Evolutionary conservation across 2,888 invertebrate species (phyloP), one percentile per base, ranked within the genome.

Genomic region (Ryuthela nishihirai): DNA sequence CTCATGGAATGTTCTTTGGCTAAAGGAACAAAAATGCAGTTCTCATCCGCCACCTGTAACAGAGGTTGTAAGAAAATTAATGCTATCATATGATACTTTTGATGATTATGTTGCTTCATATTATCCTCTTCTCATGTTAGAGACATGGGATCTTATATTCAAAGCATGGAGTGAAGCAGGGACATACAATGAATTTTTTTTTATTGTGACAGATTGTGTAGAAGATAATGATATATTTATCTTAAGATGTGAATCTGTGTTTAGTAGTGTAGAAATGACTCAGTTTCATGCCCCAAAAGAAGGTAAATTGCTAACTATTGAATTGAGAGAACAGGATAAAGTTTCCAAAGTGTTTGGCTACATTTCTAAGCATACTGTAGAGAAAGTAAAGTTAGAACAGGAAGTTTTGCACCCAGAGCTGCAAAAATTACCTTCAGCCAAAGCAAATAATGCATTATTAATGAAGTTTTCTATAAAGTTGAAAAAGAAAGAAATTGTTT

Each of bases 1-100:
- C 10, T 54, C 64, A 18, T 67, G 67, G 67, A 66, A 64, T 53
- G 54, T 58, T 18, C 48, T 52, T 17, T 67, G 67, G 67, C 46
- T 67, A 2, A 23, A 48, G 7, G 65, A 65, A 20, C 61, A 64
- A 40, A 50, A 54, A 17, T 21, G 46, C 7, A 39, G 18, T 20
- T 38, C 23, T 40, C 35, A 49, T 12, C 52, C 64, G 5, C 62
- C 63, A 15, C 42, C 54, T 12, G 44, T 59, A 26, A 48, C 40
- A 4, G 47, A 44, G 12, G 6, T 21, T 7, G 9, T 41, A 21
- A 44, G 41, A n/a, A 59, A 49, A 29, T 44, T 48, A n/a, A n/a
- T 18, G 0, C 47, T 32, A 15, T 17, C 10, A 5, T 59, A 59
- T 53, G 34, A 39, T 6, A 24, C 24, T 24, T 38, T 45, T 36